Base-by-base conservation (phyloP, 2,113 vertebrate genomes). In the Pelecanus crispus region DNA sequence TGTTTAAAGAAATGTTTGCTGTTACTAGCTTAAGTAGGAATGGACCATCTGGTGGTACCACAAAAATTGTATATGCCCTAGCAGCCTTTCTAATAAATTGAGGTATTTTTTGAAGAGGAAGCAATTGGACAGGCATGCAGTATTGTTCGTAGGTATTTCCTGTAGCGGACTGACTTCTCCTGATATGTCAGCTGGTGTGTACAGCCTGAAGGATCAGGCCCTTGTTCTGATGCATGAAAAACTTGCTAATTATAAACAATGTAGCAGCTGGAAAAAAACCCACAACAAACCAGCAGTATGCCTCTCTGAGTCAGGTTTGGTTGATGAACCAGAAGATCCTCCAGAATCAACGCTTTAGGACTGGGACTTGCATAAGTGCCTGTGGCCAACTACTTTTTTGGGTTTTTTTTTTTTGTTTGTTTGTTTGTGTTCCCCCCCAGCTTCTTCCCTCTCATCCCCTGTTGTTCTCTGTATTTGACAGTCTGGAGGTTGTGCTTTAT, bases 311-410 rank as follows among this genome's bases (percentile, higher is more conserved):
- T 55, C 32, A 17, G 40, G 59, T 52, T 66, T 65, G 36, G 17
- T 18, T 73, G 70, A 22, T 68, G 82, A 87, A 75, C 55, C 32
- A 79, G 62, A 84, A 74, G 34, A n/a, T 94, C 42, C 65, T 93
- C 10, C 26, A 58, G 45, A 50, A 78, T 22, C 20, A 59, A 1
- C 6, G 15, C 49, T 47, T 18, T 29, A 59, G 58, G 59, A 29
- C 31, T 66, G 22, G 21, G 34, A 58, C 26, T 74, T 42, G 42
- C 18, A 36, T 17, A 71, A 36, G 6, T 56, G 63, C 20, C 32
- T 74, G 47, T 42, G 49, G 36, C 12, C 50, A 88, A 52, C 6
- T 53, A 11, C 10, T 47, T 47, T 45, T 45, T 47, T 20, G n/a
- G n/a, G n/a, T 47, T 9, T 47, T 68, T 13, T 49, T 36, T 10